phyloP scores from a whole-genome alignment of 2,888 invertebrate species.

The Erebia ligea region DNA sequence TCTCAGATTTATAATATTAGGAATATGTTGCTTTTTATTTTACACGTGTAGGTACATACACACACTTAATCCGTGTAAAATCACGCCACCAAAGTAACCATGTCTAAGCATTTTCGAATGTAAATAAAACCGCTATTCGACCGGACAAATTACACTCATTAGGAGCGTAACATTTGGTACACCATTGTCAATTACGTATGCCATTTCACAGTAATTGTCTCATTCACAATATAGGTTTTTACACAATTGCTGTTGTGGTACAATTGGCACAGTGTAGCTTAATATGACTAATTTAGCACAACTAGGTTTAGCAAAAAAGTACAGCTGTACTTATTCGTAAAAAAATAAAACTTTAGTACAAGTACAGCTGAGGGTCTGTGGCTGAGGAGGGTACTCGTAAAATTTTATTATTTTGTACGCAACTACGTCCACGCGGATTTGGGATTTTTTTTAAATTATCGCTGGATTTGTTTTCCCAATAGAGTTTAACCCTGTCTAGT shows the following conservation, averaged over 20 bases:
- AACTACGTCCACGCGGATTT: too few species aligned
- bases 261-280: slow-evolving; percentile 2
- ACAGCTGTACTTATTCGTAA: too few species aligned
- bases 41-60: not conserved
- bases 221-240: slow-evolving; percentile 20
- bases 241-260: slow-evolving; percentile 20
- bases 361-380: too few species aligned
- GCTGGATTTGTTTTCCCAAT: not conserved
- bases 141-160: slow-evolving; percentile 32
- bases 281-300: not conserved
- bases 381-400: too few species aligned
- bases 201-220: slow-evolving; percentile 32
- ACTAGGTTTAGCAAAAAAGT: not conserved
- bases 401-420: too few species aligned
- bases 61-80: slow-evolving; percentile 1
- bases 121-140: slow-evolving; percentile 32
- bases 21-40: not conserved
- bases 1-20: too few species aligned
- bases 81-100: slow-evolving; percentile 1
- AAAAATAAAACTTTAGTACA: too few species aligned
- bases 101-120: slow-evolving; percentile 24
- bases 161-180: slow-evolving; percentile 32
- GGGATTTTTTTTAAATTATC: too few species aligned
- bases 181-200: slow-evolving; percentile 32
- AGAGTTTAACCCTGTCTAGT: not conserved